Evolutionary conservation across 2,113 vertebrate genomes (phyloP).

Genomic region (Pelobates fuscus): DNA sequence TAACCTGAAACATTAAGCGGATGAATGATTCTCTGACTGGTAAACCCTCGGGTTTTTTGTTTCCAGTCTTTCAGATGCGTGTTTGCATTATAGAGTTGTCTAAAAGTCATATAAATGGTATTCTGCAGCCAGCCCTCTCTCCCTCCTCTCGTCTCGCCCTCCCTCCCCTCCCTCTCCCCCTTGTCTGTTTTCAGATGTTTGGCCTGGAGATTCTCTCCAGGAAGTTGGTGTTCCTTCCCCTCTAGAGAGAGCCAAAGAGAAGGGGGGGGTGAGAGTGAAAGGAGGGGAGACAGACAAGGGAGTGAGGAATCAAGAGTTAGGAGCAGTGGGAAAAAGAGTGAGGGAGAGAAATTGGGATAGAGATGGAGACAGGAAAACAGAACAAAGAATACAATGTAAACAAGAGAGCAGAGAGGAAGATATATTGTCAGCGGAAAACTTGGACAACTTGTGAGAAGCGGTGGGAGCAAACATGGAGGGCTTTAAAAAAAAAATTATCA

Average conservation of each 20-base stretch:
- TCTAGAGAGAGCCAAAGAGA: constrained; percentile 37
- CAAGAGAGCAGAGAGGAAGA: too few species aligned
- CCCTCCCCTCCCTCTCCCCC: constrained; percentile 19
- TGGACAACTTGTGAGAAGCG: too few species aligned
- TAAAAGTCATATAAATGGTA: neutral
- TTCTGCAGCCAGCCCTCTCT: constrained; percentile 11
- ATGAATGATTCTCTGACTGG: neutral
- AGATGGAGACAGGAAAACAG: neutral
- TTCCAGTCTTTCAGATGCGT: too few species aligned
- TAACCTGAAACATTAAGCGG: neutral
- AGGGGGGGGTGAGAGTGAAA: constrained; percentile 18
- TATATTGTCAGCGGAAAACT: too few species aligned
- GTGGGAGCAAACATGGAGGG: too few species aligned
- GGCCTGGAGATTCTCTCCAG: constrained; percentile 47
- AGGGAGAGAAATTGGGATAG: too few species aligned
- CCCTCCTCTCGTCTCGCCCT: constrained; percentile 18
- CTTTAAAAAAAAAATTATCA: too few species aligned
- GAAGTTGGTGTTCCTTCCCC: constrained; percentile 50
- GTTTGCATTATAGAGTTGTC: too few species aligned
- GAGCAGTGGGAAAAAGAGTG: neutral
- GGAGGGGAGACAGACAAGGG: constrained; percentile 48
- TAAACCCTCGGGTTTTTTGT: neutral
- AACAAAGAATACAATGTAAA: too few species aligned
- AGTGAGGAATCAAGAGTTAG: neutral
- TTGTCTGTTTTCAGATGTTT: constrained; percentile 48